These are phyloP conservation scores for Microtus pennsylvanicus DNA, from an alignment of 2,113 vertebrate genomes.

Conservation along the genomic window DNA sequence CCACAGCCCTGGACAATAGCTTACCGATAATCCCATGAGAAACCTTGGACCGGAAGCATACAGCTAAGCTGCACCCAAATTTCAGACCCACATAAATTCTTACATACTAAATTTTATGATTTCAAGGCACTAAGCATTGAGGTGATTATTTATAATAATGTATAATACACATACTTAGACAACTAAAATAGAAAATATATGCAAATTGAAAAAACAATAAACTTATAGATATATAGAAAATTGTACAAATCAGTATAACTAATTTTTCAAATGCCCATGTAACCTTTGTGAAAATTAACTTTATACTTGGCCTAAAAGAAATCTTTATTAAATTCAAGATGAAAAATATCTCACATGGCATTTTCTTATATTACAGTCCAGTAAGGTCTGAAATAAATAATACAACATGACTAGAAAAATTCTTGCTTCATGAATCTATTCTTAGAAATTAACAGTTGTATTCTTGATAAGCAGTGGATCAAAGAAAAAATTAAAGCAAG, in stretches of 20 bases:
- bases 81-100: conserved; percentile 38
- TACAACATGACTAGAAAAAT: conserved; percentile 42
- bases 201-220: conserved; percentile 47
- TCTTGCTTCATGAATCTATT: conserved; percentile 48
- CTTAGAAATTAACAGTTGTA: conserved; percentile 32
- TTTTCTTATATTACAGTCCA: conserved; percentile 43
- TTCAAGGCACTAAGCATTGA: conserved; percentile 19
- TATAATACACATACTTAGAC: conserved; percentile 33
- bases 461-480: neutral
- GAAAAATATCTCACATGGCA: conserved; percentile 28
- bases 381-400: conserved; percentile 40
- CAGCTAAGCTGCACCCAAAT: conserved; percentile 26
- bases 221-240: conserved; percentile 2
- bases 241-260: conserved; percentile 40
- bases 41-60: neutral
- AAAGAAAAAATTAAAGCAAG: neutral
- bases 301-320: conserved; percentile 42
- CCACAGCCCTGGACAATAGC: neutral
- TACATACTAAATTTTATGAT: neutral
- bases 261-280: conserved; percentile 37
- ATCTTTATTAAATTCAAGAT: conserved; percentile 46
- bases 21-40: neutral
- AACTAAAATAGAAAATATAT: conserved; percentile 22
- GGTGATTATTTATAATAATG: neutral
- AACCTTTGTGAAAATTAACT: conserved; percentile 1